Percentiles rank a stretch among this genome's conserved stretches.
phyloP scores from a whole-genome alignment of 2,113 vertebrate genomes.

The Thermophis baileyi region DNA sequence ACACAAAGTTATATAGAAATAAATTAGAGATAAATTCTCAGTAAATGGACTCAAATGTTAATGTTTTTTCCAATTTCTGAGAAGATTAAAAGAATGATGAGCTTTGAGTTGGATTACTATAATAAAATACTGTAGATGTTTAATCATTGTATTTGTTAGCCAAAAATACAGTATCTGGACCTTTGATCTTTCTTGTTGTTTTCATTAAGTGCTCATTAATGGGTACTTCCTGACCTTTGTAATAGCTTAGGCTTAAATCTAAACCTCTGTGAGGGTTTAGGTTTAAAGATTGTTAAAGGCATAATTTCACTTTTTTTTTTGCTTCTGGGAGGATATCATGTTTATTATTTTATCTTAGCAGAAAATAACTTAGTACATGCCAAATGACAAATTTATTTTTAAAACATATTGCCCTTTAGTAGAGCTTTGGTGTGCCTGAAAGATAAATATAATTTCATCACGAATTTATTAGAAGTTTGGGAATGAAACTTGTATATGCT shows the following conservation, averaged over 20 bases:
- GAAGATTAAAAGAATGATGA: neutral
- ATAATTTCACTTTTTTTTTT: neutral
- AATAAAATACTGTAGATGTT: neutral
- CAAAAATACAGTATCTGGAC: neutral
- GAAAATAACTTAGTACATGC: neutral
- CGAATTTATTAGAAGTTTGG: neutral
- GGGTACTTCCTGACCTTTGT: neutral
- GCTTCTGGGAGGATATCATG: neutral
- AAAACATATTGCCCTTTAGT: neutral
- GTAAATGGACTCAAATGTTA: neutral
- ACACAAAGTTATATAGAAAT: neutral
- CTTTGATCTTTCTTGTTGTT: neutral
- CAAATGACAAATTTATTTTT: neutral
- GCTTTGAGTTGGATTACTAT: rapidly evolving
- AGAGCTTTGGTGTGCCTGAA: neutral
- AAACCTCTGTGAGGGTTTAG: neutral
- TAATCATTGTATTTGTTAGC: neutral
- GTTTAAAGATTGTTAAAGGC: neutral
- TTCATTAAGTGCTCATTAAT: neutral
- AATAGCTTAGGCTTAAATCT: neutral
- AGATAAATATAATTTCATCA: neutral
- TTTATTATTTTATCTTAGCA: neutral
- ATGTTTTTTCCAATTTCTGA: constrained; percentile 12
- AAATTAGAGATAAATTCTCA: neutral
- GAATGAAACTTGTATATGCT: neutral